A percentile compares a stretch with the other conserved stretches of the same genome.
Conservation (phyloP, 2,113 vertebrate genomes). For the Clupea harengus region DNA sequence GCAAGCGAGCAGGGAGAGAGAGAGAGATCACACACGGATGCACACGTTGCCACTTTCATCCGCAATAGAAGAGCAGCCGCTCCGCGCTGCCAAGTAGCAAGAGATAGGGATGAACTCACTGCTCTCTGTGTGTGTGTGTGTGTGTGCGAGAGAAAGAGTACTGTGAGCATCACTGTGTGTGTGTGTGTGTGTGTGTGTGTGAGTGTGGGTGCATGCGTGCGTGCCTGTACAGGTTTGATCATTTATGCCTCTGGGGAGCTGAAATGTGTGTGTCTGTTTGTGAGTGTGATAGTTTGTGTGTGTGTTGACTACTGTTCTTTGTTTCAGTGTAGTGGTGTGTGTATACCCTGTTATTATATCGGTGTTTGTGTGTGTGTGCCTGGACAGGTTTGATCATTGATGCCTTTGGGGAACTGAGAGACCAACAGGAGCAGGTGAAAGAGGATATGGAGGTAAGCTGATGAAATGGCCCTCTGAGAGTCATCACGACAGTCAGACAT, state of each 20-base stretch:
- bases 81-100: not conserved
- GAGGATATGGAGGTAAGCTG: conserved; percentile 96
- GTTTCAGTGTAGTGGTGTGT: not conserved
- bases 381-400: conserved; percentile 93
- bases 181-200: not conserved
- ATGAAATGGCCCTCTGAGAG: not conserved
- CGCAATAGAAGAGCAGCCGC: not conserved
- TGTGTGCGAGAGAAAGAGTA: not conserved
- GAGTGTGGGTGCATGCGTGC: not conserved
- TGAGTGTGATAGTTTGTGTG: not conserved
- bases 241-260: too few relatives aligned
- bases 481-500: not conserved
- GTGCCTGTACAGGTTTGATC: too few relatives aligned
- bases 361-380: conserved; percentile 15
- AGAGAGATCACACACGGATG: not conserved
- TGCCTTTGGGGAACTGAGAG: conserved; percentile 96
- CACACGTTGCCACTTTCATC: not conserved
- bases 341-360: not conserved
- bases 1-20: not conserved
- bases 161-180: not conserved
- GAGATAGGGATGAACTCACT: not conserved
- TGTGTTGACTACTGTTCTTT: not conserved
- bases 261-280: not conserved
- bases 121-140: not conserved
- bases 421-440: conserved; percentile 97